These are phyloP conservation scores for Pseudococcus viburni DNA, from an alignment of 2,888 invertebrate species.

Conservation along the genomic window DNA sequence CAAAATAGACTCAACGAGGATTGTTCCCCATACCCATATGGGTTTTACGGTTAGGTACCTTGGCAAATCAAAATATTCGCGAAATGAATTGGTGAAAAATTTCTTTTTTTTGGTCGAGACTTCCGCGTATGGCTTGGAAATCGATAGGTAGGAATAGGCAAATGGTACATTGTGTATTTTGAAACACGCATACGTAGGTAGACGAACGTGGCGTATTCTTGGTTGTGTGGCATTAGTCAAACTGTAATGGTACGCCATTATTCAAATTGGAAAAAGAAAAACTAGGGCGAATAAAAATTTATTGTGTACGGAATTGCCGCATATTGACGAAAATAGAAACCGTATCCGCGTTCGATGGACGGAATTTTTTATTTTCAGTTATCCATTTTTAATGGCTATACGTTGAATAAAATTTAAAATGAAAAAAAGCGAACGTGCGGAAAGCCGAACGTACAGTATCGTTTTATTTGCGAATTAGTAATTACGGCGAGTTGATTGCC, in stretches of 20 bases:
- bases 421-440: conserved; percentile 13
- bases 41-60: neutral
- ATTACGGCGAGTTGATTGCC: neutral
- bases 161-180: conserved; percentile 48
- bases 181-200: neutral
- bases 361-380: conserved; percentile 44
- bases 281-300: conserved; percentile 55
- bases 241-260: conserved; percentile 42
- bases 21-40: neutral
- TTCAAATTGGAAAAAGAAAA: conserved; percentile 56
- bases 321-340: conserved; percentile 51
- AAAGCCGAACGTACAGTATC: neutral
- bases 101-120: neutral
- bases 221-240: conserved; percentile 46
- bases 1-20: neutral
- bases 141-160: conserved; percentile 1
- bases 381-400: conserved; percentile 46
- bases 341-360: conserved; percentile 53
- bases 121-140: conserved; percentile 32
- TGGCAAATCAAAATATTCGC: conserved; percentile 8
- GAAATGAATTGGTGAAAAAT: conserved; percentile 16
- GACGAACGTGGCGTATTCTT: neutral
- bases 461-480: conserved; percentile 9
- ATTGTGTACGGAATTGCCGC: conserved; percentile 42
- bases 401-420: conserved; percentile 43